phyloP scores from a whole-genome alignment of 2,888 invertebrate genomes.

The Matsumyia berberina region DNA sequence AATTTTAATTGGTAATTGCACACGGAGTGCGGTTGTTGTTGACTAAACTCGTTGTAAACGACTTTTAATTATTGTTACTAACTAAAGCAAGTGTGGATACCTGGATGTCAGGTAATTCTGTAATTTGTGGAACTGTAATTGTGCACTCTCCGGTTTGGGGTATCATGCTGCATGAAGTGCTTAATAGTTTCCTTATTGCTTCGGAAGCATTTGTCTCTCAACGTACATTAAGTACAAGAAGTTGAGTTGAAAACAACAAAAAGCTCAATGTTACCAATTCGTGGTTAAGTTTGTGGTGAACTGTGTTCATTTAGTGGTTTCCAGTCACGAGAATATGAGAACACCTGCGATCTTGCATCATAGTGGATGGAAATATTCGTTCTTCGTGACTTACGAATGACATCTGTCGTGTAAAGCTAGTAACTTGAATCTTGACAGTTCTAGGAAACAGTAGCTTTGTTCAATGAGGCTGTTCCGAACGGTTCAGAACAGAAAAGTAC shows the following conservation, averaged over 20 bases:
- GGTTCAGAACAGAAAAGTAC: no score
- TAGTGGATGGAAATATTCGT: not conserved
- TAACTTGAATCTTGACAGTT: no score
- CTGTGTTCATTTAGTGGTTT: not conserved
- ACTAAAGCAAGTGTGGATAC: conserved; percentile 27
- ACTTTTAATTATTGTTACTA: conserved; percentile 68
- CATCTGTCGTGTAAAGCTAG: no score
- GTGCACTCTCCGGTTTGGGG: not conserved
- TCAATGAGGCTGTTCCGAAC: no score
- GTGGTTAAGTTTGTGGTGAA: no score
- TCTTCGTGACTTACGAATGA: not conserved
- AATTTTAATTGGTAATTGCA: conserved; percentile 69
- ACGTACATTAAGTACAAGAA: not conserved
- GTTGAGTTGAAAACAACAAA: not conserved
- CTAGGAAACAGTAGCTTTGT: no score
- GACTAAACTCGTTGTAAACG: conserved; percentile 52
- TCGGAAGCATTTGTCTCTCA: not conserved
- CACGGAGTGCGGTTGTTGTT: conserved; percentile 32
- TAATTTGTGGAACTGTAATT: conserved; percentile 19
- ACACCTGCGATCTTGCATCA: conserved; percentile 14
- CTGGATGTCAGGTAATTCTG: conserved; percentile 11
- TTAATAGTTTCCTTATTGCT: conserved; percentile 7
- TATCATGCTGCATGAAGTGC: conserved; percentile 6
- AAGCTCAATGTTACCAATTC: no score
- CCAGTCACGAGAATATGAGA: conserved; percentile 1